These are phyloP conservation scores for Caretta caretta DNA, from an alignment of 2,113 vertebrate genomes.

Conservation along the genomic window DNA sequence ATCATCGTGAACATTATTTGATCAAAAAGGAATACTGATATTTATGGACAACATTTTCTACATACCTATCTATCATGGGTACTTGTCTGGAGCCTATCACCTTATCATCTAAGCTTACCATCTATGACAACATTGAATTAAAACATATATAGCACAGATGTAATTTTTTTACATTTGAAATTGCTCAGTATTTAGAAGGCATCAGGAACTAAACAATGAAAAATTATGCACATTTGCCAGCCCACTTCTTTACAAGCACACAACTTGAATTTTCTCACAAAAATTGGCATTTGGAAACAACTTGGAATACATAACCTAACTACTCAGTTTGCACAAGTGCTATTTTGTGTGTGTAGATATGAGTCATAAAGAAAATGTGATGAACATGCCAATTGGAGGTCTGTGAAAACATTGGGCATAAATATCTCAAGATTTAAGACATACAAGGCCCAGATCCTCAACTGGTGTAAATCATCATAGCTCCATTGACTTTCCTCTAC, in stretches of 20 bases:
- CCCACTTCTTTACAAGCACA: background rate
- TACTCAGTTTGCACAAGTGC: background rate
- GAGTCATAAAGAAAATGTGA: background rate
- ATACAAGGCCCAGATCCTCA: background rate
- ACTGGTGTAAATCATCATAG: background rate
- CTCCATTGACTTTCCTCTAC: background rate
- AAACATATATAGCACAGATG: background rate
- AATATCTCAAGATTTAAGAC: background rate
- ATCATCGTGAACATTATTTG: background rate
- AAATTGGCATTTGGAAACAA: constrained; percentile 35
- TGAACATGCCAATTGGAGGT: background rate
- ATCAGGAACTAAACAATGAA: constrained; percentile 3
- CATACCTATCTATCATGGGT: background rate
- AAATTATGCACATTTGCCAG: background rate
- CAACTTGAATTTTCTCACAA: constrained; percentile 6
- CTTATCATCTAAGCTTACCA: background rate
- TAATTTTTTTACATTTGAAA: background rate
- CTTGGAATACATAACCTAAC: background rate
- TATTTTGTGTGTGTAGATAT: background rate
- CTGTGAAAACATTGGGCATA: background rate
- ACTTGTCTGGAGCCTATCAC: background rate
- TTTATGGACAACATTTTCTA: background rate
- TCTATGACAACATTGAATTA: background rate
- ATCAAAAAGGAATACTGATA: background rate
- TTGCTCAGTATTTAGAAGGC: background rate